Evolutionary conservation across 37 sponge, comb jelly and placozoan genomes (phyloP).

Genomic region (Aphrocallistes beatrix): DNA sequence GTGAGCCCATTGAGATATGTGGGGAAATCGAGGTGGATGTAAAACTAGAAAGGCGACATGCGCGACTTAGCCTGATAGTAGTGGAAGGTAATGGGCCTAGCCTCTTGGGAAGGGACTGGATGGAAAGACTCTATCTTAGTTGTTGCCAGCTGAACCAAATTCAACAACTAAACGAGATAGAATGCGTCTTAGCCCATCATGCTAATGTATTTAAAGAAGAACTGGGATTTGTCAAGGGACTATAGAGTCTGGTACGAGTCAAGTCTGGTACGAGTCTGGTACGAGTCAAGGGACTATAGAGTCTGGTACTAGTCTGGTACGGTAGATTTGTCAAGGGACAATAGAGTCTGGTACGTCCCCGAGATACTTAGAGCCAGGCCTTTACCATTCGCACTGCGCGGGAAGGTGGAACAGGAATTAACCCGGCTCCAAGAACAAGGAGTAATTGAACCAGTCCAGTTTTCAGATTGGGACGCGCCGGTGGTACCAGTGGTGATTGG

Average conservation of each 20-base stretch:
- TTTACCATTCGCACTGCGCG: slow-evolving; percentile 37
- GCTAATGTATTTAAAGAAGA: slow-evolving; percentile 25
- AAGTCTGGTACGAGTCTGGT: too few species aligned
- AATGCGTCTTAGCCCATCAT: not conserved
- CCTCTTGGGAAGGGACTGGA: slow-evolving; percentile 22
- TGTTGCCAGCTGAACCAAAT: slow-evolving; percentile 22
- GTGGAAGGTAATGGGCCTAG: slow-evolving; percentile 20
- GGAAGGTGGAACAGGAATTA: slow-evolving; percentile 30
- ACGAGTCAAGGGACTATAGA: too few species aligned
- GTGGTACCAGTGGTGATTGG: slow-evolving; percentile 36
- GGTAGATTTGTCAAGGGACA: too few species aligned
- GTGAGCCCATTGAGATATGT: not conserved
- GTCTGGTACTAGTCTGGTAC: too few species aligned
- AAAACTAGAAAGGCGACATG: not conserved
- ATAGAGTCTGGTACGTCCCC: slow-evolving; percentile 28
- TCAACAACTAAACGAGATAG: not conserved
- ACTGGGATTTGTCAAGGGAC: slow-evolving; percentile 24
- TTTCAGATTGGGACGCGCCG: slow-evolving; percentile 33
- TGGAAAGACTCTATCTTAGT: slow-evolving; percentile 2
- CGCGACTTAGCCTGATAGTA: not conserved
- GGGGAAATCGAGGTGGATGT: slow-evolving; percentile 22
- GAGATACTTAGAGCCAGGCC: slow-evolving; percentile 28
- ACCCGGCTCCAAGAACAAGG: slow-evolving; percentile 19
- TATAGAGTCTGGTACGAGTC: too few species aligned
- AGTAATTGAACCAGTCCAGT: slow-evolving; percentile 31